phyloP scores from a whole-genome alignment of 2,797 vertebrate species.

The Salarias fasciatus region DNA sequence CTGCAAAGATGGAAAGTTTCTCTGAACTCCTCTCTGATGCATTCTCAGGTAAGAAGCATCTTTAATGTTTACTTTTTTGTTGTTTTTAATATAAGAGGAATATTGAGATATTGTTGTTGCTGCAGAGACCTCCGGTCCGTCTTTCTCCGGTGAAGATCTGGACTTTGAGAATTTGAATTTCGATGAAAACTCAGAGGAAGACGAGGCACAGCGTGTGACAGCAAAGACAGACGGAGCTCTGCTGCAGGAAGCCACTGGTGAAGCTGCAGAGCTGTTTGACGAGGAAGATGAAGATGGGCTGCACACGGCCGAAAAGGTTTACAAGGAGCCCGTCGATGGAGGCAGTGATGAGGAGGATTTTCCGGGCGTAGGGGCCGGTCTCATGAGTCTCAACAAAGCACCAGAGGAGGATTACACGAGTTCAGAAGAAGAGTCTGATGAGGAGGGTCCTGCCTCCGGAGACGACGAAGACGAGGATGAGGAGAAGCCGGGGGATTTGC shows the following conservation, averaged over 20 bases:
- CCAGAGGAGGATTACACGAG: conserved; percentile 55
- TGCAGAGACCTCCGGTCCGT: conserved; percentile 61
- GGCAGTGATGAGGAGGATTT: conserved; percentile 24
- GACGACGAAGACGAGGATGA: conserved; percentile 44
- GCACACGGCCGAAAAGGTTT: conserved; percentile 18
- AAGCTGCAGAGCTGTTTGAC: conserved; percentile 26
- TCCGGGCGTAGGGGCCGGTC: background rate
- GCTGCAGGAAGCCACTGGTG: conserved; percentile 55
- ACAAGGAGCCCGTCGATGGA: conserved; percentile 6
- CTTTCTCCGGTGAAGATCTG: conserved; percentile 65
- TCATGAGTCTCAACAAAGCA: no score
- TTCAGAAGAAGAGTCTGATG: conserved; percentile 49
- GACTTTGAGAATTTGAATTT: conserved; percentile 73
- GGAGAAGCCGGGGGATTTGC: conserved; percentile 31
- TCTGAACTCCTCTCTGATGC: conserved; percentile 69
- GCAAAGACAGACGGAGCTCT: conserved; percentile 44
- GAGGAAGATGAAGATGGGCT: conserved; percentile 22
- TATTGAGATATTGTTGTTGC: conserved; percentile 29
- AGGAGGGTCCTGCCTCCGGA: conserved; percentile 29
- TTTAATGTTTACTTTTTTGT: background rate
- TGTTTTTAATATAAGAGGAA: background rate
- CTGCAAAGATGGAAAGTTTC: conserved; percentile 75
- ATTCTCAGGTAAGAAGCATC: conserved; percentile 75
- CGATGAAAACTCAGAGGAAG: conserved; percentile 45
- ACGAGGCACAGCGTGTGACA: conserved; percentile 16